A percentile compares a stretch with the other conserved stretches of the same genome.
Evolutionary conservation across 2,797 vertebrate species (phyloP).

Genomic region (Pseudochromis fuscus): DNA sequence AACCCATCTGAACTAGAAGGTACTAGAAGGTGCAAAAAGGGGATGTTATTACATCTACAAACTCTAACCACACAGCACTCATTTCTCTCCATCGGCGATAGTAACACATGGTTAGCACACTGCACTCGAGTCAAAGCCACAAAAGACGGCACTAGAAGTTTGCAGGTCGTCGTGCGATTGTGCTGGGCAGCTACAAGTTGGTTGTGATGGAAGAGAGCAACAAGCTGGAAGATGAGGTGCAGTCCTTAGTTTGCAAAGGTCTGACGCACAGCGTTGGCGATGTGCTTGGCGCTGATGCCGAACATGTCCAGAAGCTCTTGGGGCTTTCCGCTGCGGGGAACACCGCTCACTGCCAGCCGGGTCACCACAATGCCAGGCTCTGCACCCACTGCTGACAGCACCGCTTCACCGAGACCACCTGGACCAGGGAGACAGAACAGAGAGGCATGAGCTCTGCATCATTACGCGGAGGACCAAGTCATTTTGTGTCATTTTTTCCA

Average conservation of each 20-base stretch:
- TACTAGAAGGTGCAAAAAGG: not conserved
- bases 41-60: constrained; percentile 8
- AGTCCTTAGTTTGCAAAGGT: constrained; percentile 83
- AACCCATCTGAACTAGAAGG: not conserved
- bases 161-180: not conserved
- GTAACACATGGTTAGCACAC: constrained; percentile 31
- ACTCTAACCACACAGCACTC: constrained; percentile 3
- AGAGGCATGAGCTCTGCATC: not conserved
- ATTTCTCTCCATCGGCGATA: constrained; percentile 1
- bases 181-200: constrained; percentile 26
- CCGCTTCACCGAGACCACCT: constrained; percentile 93
- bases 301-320: constrained; percentile 88
- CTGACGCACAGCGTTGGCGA: constrained; percentile 83
- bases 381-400: constrained; percentile 85
- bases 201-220: not conserved
- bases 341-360: constrained; percentile 83
- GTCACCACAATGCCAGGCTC: constrained; percentile 88
- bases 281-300: constrained; percentile 87
- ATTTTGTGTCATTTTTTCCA: too few species aligned
- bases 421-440: constrained; percentile 9
- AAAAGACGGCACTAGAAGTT: constrained; percentile 19
- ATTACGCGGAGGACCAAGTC: not conserved
- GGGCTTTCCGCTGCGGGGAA: constrained; percentile 87
- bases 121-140: constrained; percentile 22
- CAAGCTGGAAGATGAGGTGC: not conserved